Evolutionary conservation across 2,888 invertebrate species (phyloP).

Genomic region (Pachymerium ferrugineum): DNA sequence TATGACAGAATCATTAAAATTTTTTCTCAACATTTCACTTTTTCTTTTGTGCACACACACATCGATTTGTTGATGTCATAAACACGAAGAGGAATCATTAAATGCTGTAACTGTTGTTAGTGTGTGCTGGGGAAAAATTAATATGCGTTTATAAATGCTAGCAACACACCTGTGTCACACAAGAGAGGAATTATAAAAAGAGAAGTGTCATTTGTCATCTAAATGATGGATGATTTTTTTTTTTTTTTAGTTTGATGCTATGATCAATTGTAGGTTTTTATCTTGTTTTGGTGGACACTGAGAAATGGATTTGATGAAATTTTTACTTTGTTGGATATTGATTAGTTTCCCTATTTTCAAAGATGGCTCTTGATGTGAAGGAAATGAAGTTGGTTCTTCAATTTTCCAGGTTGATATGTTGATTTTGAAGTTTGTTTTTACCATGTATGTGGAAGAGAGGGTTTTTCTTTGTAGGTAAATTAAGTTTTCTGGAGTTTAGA

Average conservation of each 20-base stretch:
- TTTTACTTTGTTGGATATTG: too few relatives aligned
- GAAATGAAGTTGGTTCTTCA: too few relatives aligned
- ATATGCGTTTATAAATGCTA: conserved; percentile 18
- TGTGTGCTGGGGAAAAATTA: conserved; percentile 20
- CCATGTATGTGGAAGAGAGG: too few relatives aligned
- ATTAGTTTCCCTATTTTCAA: too few relatives aligned
- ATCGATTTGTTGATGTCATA: conserved; percentile 25
- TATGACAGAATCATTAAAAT: background rate
- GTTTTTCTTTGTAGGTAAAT: too few relatives aligned
- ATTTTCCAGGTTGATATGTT: too few relatives aligned
- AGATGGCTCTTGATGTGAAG: too few relatives aligned
- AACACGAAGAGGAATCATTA: conserved; percentile 24
- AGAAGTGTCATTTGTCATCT: background rate
- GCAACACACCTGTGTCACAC: conserved; percentile 24
- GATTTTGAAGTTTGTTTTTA: too few relatives aligned
- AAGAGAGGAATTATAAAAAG: background rate
- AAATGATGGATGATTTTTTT: background rate
- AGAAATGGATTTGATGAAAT: background rate
- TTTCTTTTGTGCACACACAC: background rate
- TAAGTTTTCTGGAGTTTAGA: too few relatives aligned
- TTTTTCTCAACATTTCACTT: background rate
- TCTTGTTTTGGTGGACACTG: too few relatives aligned
- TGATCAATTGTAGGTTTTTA: background rate
- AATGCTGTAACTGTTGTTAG: conserved; percentile 22
- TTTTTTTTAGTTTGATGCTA: background rate